A percentile compares a stretch with the other conserved stretches of the same genome.
Conservation (phyloP, 2,113 vertebrate genomes). For the Octodon degus region DNA sequence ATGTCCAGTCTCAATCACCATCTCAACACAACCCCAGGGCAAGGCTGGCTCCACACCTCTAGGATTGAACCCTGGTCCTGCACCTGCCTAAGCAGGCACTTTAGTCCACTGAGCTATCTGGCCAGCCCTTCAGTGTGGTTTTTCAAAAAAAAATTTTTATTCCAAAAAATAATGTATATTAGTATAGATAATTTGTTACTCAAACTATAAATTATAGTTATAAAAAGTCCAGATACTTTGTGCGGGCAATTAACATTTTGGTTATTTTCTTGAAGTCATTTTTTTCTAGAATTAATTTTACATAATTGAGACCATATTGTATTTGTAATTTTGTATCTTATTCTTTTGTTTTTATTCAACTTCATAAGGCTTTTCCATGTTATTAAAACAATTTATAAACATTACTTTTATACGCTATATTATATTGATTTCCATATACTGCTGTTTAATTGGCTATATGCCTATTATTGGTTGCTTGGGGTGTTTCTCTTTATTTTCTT, state of each 20-base stretch:
- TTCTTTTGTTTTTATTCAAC: slow-evolving; percentile 48
- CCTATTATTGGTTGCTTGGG: slow-evolving; percentile 33
- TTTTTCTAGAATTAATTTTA: slow-evolving; percentile 45
- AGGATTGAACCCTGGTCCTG: no score
- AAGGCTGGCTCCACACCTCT: no score
- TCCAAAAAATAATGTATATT: slow-evolving; percentile 52
- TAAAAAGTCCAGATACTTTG: slow-evolving; percentile 53
- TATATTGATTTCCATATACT: slow-evolving; percentile 53
- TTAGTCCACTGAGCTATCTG: no score
- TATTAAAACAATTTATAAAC: slow-evolving; percentile 69
- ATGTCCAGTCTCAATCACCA: no score
- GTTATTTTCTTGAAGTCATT: slow-evolving; percentile 50
- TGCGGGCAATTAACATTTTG: slow-evolving; percentile 61
- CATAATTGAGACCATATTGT: slow-evolving; percentile 39
- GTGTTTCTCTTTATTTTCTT: slow-evolving; percentile 59
- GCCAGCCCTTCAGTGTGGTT: background rate
- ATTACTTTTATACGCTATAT: slow-evolving; percentile 53
- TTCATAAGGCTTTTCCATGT: slow-evolving; percentile 28
- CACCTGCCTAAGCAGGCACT: no score
- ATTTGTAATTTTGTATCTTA: slow-evolving; percentile 29
- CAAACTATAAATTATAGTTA: slow-evolving; percentile 61
- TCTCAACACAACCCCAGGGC: no score
- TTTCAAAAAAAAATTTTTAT: background rate
- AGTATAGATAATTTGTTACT: slow-evolving; percentile 52
- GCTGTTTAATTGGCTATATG: slow-evolving; percentile 37